These are phyloP conservation scores for Mastomys natalensis DNA, from an alignment of 2,113 vertebrate species.

Conservation along the genomic window DNA sequence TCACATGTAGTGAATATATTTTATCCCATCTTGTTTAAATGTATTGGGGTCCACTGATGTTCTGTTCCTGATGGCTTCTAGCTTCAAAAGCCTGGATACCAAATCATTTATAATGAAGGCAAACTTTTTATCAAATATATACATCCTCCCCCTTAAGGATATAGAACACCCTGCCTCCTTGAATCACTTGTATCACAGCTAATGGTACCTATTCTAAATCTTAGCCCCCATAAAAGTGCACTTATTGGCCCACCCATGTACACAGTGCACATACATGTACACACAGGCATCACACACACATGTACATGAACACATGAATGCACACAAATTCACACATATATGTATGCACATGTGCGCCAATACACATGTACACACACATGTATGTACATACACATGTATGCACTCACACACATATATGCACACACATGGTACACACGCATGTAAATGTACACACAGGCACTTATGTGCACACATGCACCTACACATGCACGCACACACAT, in stretches of 20 bases:
- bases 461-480: too few species aligned
- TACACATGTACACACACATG: rapidly evolving
- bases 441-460: too few species aligned
- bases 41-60: background rate
- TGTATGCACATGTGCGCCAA: too few species aligned
- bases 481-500: too few species aligned
- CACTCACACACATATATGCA: rapidly evolving
- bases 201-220: background rate
- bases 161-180: background rate
- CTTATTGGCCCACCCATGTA: background rate
- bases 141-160: background rate
- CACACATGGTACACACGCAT: background rate
- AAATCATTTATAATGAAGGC: background rate
- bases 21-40: background rate
- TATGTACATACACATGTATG: rapidly evolving
- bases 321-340: rapidly evolving
- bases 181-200: background rate
- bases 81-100: background rate
- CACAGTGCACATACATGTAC: rapidly evolving
- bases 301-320: too few species aligned
- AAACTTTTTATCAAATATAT: background rate
- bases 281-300: too few species aligned
- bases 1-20: background rate
- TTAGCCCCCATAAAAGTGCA: background rate
- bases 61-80: background rate